Conservation (phyloP, 2,888 invertebrate species). For the Dynastes tityus region DNA sequence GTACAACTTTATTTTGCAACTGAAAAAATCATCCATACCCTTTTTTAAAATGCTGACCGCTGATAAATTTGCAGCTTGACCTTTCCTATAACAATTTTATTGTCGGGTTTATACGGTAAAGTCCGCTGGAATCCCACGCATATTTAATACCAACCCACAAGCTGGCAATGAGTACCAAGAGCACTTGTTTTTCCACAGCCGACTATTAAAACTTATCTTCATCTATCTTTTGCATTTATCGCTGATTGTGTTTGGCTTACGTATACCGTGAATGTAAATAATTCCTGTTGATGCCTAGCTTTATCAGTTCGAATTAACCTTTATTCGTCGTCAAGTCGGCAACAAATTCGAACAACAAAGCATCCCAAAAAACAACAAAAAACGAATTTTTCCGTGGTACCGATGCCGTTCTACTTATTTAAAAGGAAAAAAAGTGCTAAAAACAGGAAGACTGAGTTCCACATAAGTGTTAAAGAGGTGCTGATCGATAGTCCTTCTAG, state of each 20-base stretch:
- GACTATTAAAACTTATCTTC: conserved; percentile 10
- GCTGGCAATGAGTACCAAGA: conserved; percentile 1
- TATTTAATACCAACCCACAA: background rate
- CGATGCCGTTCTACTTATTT: conserved; percentile 27
- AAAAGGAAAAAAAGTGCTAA: conserved; percentile 29
- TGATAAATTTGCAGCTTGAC: conserved; percentile 20
- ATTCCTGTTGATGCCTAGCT: conserved; percentile 11
- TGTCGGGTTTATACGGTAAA: background rate
- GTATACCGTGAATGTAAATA: conserved; percentile 16
- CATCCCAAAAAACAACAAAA: background rate
- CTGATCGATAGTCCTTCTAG: background rate
- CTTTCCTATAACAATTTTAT: conserved; percentile 27
- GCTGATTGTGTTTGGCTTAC: conserved; percentile 23
- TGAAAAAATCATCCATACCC: too few species aligned
- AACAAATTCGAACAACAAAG: background rate
- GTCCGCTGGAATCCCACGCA: background rate
- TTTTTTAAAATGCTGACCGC: background rate
- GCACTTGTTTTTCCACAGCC: conserved; percentile 21
- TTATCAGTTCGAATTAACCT: conserved; percentile 16
- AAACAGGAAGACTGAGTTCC: conserved; percentile 15
- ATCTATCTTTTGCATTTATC: conserved; percentile 22
- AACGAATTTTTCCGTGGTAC: background rate
- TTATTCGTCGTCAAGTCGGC: background rate
- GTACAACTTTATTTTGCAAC: background rate
- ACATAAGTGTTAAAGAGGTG: conserved; percentile 22